Conservation (phyloP, 2,797 vertebrate genomes). For the Otolemur crassicaudatus region DNA sequence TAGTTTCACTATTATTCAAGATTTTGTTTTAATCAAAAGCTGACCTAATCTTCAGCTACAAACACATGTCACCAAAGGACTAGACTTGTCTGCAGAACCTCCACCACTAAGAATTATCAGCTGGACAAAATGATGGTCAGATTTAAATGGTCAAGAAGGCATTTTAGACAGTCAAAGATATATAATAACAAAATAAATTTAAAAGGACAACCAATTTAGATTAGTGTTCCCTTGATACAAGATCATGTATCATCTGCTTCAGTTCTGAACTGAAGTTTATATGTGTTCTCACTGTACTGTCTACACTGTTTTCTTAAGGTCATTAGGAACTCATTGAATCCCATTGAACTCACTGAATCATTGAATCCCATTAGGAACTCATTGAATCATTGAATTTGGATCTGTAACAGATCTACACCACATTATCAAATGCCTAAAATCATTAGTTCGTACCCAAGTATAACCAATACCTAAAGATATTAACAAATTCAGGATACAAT, state of each 20-base stretch:
- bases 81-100: not conserved
- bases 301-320: conserved; percentile 5
- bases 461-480: not conserved
- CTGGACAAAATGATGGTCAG: not conserved
- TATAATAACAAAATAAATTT: not conserved
- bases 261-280: not conserved
- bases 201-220: not conserved
- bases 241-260: not conserved
- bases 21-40: conserved; percentile 12
- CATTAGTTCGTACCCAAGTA: not conserved
- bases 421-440: conserved; percentile 12
- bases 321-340: not conserved
- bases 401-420: not conserved
- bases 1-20: not conserved
- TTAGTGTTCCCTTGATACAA: not conserved
- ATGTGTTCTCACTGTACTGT: not conserved
- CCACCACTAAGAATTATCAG: not conserved
- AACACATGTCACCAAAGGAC: not conserved
- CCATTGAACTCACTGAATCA: not conserved
- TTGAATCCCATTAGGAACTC: not conserved
- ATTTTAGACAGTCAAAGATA: not conserved
- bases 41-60: not conserved
- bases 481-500: not conserved
- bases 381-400: not conserved
- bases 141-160: not conserved